These are phyloP conservation scores for Trichoplusia ni DNA, from an alignment of 1,140 invertebrate species.

Conservation along the genomic window DNA sequence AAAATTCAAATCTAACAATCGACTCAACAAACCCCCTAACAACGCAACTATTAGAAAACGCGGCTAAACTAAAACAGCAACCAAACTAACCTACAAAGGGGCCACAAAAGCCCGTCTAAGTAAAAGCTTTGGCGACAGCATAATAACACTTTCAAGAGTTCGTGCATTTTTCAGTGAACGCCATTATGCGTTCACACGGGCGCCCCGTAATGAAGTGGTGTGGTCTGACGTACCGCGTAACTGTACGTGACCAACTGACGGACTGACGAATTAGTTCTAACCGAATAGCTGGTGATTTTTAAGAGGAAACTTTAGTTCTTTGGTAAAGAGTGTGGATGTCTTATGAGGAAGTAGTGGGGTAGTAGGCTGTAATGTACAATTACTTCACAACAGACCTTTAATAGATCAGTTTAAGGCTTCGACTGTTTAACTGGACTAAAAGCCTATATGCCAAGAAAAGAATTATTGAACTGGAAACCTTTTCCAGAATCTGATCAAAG, in stretches of 20 bases:
- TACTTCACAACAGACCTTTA: no score
- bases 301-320: background rate
- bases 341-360: no score
- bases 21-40: background rate
- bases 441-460: no score
- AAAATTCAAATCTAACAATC: conserved; percentile 1
- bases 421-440: no score
- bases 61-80: background rate
- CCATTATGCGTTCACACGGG: conserved; percentile 28
- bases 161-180: conserved; percentile 18
- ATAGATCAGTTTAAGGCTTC: no score
- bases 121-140: conserved; percentile 8
- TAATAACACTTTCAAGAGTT: conserved; percentile 5
- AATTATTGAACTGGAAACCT: no score
- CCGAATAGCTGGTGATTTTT: background rate
- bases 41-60: no score
- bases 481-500: no score
- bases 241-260: conserved; percentile 10
- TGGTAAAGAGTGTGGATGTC: background rate
- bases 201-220: conserved; percentile 18
- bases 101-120: conserved; percentile 3
- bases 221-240: background rate
- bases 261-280: conserved; percentile 4
- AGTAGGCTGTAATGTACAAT: no score
- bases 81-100: conserved; percentile 1